Conservation (phyloP, 2,888 invertebrate species). For the Dicycla oo region DNA sequence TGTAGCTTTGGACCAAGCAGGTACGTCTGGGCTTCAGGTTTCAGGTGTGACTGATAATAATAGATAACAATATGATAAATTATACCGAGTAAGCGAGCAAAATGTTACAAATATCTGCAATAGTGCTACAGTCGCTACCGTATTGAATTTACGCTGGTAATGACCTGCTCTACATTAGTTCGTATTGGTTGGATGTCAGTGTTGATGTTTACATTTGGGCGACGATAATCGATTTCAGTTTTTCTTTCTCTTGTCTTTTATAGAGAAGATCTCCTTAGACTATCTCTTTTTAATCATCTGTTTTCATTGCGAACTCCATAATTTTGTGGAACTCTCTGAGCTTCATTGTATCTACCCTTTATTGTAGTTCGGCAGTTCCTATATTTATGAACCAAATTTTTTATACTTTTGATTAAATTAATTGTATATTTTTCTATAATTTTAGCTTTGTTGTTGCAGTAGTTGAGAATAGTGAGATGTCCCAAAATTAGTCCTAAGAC, state of each 20-base stretch:
- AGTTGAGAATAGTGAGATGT: not conserved
- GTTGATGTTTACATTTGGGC: slow-evolving; percentile 55
- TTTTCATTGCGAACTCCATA: not conserved
- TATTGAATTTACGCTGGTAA: slow-evolving; percentile 56
- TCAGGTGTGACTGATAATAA: not conserved
- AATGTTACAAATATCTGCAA: slow-evolving; percentile 30
- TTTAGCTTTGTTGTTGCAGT: not conserved
- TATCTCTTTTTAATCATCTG: not conserved
- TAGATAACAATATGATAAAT: slow-evolving; percentile 24
- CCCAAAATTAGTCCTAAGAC: not conserved
- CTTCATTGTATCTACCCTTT: not conserved
- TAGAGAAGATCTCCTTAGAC: not conserved
- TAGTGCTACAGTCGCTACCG: slow-evolving; percentile 33
- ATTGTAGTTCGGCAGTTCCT: not conserved
- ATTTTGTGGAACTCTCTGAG: not conserved
- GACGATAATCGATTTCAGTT: slow-evolving; percentile 33
- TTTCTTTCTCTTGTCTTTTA: not conserved
- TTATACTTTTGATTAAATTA: too few relatives aligned
- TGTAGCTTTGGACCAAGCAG: not conserved
- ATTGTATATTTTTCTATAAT: too few relatives aligned
- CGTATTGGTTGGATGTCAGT: slow-evolving; percentile 49
- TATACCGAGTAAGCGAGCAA: slow-evolving; percentile 16
- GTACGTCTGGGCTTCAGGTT: not conserved
- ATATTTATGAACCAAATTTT: too few relatives aligned
- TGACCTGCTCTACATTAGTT: slow-evolving; percentile 57